These are phyloP conservation scores for Drosophila fulvimacula DNA, from an alignment of 2,888 invertebrate genomes.

Conservation along the genomic window DNA sequence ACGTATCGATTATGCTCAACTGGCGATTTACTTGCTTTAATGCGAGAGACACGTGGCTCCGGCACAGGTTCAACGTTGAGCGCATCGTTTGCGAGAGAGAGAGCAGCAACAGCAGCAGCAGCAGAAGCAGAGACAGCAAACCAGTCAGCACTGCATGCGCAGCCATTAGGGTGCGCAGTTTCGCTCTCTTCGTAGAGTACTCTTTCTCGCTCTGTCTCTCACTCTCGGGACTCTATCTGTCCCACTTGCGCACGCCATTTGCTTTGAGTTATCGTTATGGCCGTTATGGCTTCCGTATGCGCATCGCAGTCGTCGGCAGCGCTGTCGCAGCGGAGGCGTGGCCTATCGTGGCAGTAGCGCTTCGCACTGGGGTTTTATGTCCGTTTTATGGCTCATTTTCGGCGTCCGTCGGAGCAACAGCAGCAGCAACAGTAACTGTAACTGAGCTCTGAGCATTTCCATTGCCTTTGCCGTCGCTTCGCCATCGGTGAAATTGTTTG, in stretches of 20 bases:
- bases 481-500: conserved; percentile 76
- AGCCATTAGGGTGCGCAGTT: conserved; percentile 71
- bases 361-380: conserved; percentile 70
- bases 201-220: conserved; percentile 22
- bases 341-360: conserved; percentile 75
- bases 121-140: conserved; percentile 24
- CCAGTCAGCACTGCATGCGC: conserved; percentile 53
- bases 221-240: conserved; percentile 44
- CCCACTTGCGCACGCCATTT: conserved; percentile 68
- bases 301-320: conserved; percentile 51
- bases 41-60: conserved; percentile 79
- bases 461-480: conserved; percentile 69
- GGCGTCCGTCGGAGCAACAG: conserved; percentile 61
- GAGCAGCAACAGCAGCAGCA: conserved; percentile 27
- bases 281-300: conserved; percentile 85
- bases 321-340: conserved; percentile 75
- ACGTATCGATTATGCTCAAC: conserved; percentile 81
- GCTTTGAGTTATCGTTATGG: conserved; percentile 83
- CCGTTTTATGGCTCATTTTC: conserved; percentile 77
- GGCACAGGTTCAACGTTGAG: conserved; percentile 48
- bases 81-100: conserved; percentile 20
- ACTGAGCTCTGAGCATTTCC: conserved; percentile 45
- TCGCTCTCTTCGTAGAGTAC: conserved; percentile 42
- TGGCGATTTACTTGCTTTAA: conserved; percentile 77
- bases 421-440: conserved; percentile 47